Base-by-base conservation (phyloP, 35 echinoderm and acorn worm genomes). In the Eucidaris tribuloides region DNA sequence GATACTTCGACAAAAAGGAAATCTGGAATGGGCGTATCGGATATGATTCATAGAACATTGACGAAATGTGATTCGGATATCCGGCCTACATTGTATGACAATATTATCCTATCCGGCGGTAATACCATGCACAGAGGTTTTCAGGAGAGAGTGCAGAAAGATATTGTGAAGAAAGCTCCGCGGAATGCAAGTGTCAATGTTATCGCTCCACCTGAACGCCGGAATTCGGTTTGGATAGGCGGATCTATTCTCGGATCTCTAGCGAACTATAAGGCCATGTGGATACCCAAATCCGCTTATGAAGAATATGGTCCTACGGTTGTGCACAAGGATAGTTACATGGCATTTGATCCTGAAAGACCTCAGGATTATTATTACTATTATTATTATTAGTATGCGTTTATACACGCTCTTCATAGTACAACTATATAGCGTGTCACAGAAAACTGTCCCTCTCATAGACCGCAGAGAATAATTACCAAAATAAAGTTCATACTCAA, bases 101-200 rank as follows among this genome's bases (percentile, higher is more conserved):
- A 80, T 14, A 30, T 50, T 7, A 14, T 80, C 27, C 7, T 80
- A 34, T 54, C 77, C 48, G 77, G 77, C 28, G 77, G 77, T 7
- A 80, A 80, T 24, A 57, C 77, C 5, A 80, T 80, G 77, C 77
- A 80, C 48, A 80, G 46, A 24, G 77, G 77, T 17, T 50, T 80
- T n/a, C 20, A 30, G 22, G 77, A 58, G 20, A 28, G 77, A 6
- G 7, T 80, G 45, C 48, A 28, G 13, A 55, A 2, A 20, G 77
- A 80, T 13, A 28, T 80, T 20, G 48, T 55, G 25, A 25, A 3
- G 24, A 13, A 30, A 27, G 71, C 28, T 19, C 20, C 42, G 22
- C 45, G 29, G 7, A 19, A 15, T 9, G 48, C 41, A 28, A 56
- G 22, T 20, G 41, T 80, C 25, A 80, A 80, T 17, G 77, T 80